Conservation (phyloP, 2,888 invertebrate species). For the Augochlorella aurata region DNA sequence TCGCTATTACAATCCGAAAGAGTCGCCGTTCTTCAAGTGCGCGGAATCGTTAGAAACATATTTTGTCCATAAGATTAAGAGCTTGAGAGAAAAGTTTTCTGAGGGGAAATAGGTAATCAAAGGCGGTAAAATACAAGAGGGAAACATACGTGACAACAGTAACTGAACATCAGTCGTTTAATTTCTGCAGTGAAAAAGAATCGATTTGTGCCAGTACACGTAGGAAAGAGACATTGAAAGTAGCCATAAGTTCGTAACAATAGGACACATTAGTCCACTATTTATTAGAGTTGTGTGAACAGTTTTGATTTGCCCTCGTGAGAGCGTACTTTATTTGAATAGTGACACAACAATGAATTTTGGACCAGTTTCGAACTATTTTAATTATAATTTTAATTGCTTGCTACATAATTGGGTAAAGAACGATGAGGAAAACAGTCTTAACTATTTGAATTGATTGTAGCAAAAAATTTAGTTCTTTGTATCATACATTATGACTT, state of each 20-base stretch:
- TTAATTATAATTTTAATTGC: constrained; percentile 5
- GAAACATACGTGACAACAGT: constrained; percentile 26
- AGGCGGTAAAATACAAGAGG: background rate
- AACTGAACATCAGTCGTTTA: constrained; percentile 38
- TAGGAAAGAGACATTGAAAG: constrained; percentile 60
- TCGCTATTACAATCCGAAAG: constrained; percentile 97
- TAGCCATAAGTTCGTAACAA: constrained; percentile 67
- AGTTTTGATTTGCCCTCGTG: constrained; percentile 51
- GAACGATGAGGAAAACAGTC: background rate
- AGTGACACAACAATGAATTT: constrained; percentile 58
- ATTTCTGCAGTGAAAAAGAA: constrained; percentile 58
- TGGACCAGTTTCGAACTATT: constrained; percentile 55
- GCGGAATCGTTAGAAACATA: constrained; percentile 97
- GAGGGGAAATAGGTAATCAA: constrained; percentile 82
- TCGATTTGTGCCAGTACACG: constrained; percentile 69
- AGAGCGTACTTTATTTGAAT: constrained; percentile 43
- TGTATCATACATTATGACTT: background rate
- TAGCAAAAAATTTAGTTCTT: background rate
- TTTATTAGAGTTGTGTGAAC: constrained; percentile 75
- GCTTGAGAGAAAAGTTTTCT: constrained; percentile 91
- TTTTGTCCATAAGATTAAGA: constrained; percentile 96
- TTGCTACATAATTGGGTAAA: background rate
- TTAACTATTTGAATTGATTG: background rate
- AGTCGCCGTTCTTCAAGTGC: constrained; percentile 97
- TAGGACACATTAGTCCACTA: constrained; percentile 68